A percentile compares a stretch with the other conserved stretches of the same genome.
These are phyloP conservation scores for Sebastolobus alascanus DNA, from an alignment of 2,797 vertebrate genomes.

Conservation along the genomic window DNA sequence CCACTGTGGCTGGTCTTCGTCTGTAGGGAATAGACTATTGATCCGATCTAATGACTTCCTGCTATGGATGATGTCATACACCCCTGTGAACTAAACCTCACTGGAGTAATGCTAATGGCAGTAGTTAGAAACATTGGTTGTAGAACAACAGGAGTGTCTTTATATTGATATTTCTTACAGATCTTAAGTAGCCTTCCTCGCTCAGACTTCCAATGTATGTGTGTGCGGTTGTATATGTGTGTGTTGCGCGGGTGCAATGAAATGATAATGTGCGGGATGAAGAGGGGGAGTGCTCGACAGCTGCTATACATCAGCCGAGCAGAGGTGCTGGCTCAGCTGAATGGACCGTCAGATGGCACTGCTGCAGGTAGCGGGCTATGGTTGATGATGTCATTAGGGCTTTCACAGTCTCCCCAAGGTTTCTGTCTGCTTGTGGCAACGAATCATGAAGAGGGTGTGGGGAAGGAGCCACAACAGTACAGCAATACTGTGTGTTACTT, in stretches of 20 bases:
- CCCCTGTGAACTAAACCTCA: slow-evolving; percentile 34
- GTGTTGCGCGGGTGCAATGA: slow-evolving; percentile 20
- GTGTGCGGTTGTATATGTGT: background rate
- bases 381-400: slow-evolving; percentile 72
- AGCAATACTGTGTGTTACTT: background rate
- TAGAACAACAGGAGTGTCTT: slow-evolving; percentile 8
- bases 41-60: slow-evolving; percentile 73
- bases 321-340: slow-evolving; percentile 73
- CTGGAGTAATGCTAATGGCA: slow-evolving; percentile 16
- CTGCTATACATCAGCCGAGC: slow-evolving; percentile 62
- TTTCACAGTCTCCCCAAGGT: slow-evolving; percentile 36
- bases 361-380: slow-evolving; percentile 59
- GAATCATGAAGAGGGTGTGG: slow-evolving; percentile 11
- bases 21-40: slow-evolving; percentile 56
- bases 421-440: slow-evolving; percentile 32
- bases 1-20: slow-evolving; percentile 24
- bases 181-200: slow-evolving; percentile 12
- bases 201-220: background rate
- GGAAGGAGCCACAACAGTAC: background rate
- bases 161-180: slow-evolving; percentile 8
- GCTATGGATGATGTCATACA: slow-evolving; percentile 59
- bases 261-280: slow-evolving; percentile 46
- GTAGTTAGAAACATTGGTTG: slow-evolving; percentile 15
- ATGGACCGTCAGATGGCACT: slow-evolving; percentile 43
- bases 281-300: slow-evolving; percentile 28